Evolutionary conservation across 2,797 vertebrate species (phyloP).

Genomic region (Oceanodroma leucorhoa): DNA sequence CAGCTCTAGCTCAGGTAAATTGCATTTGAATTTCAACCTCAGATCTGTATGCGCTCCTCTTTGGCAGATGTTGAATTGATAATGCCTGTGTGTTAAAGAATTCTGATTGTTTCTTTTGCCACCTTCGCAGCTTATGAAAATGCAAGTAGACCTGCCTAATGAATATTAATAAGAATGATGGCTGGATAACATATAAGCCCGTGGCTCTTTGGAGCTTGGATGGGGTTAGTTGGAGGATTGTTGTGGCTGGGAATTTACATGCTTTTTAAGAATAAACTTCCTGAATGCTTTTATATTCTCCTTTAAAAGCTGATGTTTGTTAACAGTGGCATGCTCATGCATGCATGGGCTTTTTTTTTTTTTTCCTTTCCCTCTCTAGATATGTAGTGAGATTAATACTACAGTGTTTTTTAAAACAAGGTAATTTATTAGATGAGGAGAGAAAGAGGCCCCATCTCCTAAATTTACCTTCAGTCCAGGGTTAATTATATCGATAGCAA

Average conservation of each 20-base stretch:
- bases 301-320: slow-evolving; percentile 59
- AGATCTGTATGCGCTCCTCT: slow-evolving; percentile 52
- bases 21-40: slow-evolving; percentile 70
- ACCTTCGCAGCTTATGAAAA: slow-evolving; percentile 76
- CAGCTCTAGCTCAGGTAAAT: slow-evolving; percentile 65
- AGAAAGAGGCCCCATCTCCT: slow-evolving; percentile 44
- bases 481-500: slow-evolving; percentile 54
- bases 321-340: background rate
- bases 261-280: slow-evolving; percentile 75
- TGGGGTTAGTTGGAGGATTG: slow-evolving; percentile 65
- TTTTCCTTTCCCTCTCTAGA: background rate
- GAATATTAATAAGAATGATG: slow-evolving; percentile 75
- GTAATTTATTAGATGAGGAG: slow-evolving; percentile 57
- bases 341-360: background rate
- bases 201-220: slow-evolving; percentile 69
- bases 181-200: slow-evolving; percentile 68
- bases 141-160: slow-evolving; percentile 73
- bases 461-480: slow-evolving; percentile 44
- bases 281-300: slow-evolving; percentile 59
- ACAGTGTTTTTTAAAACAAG: slow-evolving; percentile 52
- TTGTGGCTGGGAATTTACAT: slow-evolving; percentile 70
- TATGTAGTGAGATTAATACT: background rate
- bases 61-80: slow-evolving; percentile 74
- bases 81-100: slow-evolving; percentile 73
- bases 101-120: slow-evolving; percentile 77